Base-by-base conservation (phyloP, 2,888 invertebrate species). In the Malthinus flaveolus region DNA sequence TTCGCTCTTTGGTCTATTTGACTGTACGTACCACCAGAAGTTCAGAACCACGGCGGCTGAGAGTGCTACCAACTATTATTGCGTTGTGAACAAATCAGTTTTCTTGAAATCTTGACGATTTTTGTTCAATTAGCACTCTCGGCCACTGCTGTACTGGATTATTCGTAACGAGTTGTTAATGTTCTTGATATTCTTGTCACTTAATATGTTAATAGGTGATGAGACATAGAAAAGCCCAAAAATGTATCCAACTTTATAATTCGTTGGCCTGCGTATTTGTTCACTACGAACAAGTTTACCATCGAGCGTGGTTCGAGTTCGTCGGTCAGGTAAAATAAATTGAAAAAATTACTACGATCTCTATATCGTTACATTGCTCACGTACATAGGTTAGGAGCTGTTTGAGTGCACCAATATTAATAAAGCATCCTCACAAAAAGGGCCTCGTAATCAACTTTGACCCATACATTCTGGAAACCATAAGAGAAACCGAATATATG, bases 221-320 rank as follows among this genome's bases (percentile, higher is more conserved):
- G 63, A 75, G 76, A 1, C 84, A 88, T 70, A 83, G 87, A 74
- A 87, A 86, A 68, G 86, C 88, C 4, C 90, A 89, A 73, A 84
- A 86, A 51, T 87, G 88, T 49, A 87, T 91, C 48, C 89, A 89
- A 69, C 81, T 89, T 49, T 93, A 87, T 73, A 94, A 94, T 72
- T 87, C 89, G 1, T 82, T 94, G 77, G 84, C 87, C 32, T 86
- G 87, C 58, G 91, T 93, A 2, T 87, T 94, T 61, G 84, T 90
- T 10, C 91, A 93, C 72, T 94, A 89, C 71, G 93, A 94, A 77
- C 83, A 90, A 69, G 86, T 92, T 57, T 90, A 91, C 75, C 92
- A 94, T 71, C 83, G 85, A 65, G 90, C 91, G 1, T 93, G 93
- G 93, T 85, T 81, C 61, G 85, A 88, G 71, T 88, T 89, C 73